These are phyloP conservation scores for Xenotilapia flavipinnis DNA, from an alignment of 2,113 vertebrate genomes.

Conservation along the genomic window DNA sequence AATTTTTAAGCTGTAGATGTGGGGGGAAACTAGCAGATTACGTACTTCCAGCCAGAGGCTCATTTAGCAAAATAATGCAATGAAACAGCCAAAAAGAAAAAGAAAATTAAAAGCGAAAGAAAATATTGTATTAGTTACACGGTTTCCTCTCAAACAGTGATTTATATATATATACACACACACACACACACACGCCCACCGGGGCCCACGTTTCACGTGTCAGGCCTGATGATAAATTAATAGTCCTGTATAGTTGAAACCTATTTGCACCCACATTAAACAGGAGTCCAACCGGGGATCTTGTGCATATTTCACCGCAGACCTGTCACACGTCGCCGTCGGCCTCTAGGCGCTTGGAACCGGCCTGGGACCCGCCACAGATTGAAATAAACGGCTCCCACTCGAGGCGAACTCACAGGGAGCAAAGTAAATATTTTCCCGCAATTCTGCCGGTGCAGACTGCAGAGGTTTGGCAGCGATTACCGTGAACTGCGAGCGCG, in stretches of 20 bases:
- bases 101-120: background rate
- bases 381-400: slow-evolving; percentile 42
- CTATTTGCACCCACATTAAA: slow-evolving; percentile 81
- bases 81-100: background rate
- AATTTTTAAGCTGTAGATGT: slow-evolving; percentile 14
- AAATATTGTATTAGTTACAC: background rate
- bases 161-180: background rate
- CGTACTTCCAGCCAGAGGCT: slow-evolving; percentile 1
- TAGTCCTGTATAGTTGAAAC: slow-evolving; percentile 70
- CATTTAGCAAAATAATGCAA: background rate
- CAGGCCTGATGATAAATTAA: slow-evolving; percentile 77
- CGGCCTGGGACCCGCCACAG: slow-evolving; percentile 46
- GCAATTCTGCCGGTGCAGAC: slow-evolving; percentile 39
- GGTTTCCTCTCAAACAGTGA: background rate
- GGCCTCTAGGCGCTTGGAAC: slow-evolving; percentile 67
- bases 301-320: slow-evolving; percentile 73
- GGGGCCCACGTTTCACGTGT: slow-evolving; percentile 45
- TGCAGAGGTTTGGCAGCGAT: background rate
- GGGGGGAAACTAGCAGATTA: slow-evolving; percentile 5
- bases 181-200: background rate
- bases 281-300: slow-evolving; percentile 73
- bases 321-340: slow-evolving; percentile 71
- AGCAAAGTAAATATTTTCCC: slow-evolving; percentile 57
- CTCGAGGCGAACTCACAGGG: slow-evolving; percentile 37
- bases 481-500: background rate